A percentile compares a stretch with the other conserved stretches of the same genome.
phyloP scores from a whole-genome alignment of 2,113 vertebrate genomes.

The Penelope pileata region DNA sequence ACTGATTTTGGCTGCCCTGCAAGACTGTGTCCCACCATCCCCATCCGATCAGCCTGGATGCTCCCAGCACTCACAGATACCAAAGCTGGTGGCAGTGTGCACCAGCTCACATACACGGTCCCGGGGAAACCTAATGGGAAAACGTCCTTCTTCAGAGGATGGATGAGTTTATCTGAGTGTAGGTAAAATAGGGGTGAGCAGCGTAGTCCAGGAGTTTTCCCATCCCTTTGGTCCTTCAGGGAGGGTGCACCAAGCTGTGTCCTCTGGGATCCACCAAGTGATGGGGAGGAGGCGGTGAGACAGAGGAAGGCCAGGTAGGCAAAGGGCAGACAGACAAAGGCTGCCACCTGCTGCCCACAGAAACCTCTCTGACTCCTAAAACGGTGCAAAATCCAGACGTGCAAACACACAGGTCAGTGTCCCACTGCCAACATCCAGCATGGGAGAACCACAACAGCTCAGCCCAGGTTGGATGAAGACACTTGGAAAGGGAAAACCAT shows the following conservation, averaged over 20 bases:
- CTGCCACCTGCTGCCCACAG: slow-evolving; percentile 32
- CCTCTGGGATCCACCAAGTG: rapidly evolving
- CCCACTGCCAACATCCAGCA: rapidly evolving
- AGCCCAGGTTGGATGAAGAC: neutral
- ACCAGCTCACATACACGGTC: neutral
- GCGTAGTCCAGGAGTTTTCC: neutral
- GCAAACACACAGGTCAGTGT: rapidly evolving
- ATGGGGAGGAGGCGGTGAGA: neutral
- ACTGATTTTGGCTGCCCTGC: neutral
- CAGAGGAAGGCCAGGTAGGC: neutral
- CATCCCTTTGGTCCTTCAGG: rapidly evolving
- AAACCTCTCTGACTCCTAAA: neutral
- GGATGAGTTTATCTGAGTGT: neutral
- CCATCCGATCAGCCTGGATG: neutral
- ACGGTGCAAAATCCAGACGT: rapidly evolving
- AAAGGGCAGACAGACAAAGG: neutral
- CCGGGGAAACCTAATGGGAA: neutral
- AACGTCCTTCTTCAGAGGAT: neutral
- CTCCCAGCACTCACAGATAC: neutral
- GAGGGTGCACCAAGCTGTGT: neutral
- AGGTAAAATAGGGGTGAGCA: rapidly evolving
- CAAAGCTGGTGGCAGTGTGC: neutral
- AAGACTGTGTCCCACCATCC: rapidly evolving
- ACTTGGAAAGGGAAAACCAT: rapidly evolving
- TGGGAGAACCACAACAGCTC: rapidly evolving